Percentiles rank a stretch among this genome's conserved stretches.
These are phyloP conservation scores for Megaleporinus macrocephalus DNA, from an alignment of 2,113 vertebrate genomes.

Conservation along the genomic window DNA sequence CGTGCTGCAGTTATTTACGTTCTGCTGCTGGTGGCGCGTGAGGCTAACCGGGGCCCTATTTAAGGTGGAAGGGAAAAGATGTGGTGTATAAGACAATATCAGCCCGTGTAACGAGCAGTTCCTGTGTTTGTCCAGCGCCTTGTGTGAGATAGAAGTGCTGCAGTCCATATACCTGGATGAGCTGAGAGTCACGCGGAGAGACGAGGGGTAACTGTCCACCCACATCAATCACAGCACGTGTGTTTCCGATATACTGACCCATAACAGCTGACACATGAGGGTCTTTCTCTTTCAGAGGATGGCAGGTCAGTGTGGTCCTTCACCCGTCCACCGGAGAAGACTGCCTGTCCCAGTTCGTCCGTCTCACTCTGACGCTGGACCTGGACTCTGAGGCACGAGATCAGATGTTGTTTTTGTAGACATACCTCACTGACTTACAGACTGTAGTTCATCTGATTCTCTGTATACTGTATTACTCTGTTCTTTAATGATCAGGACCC, in stretches of 20 bases:
- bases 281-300: constrained; percentile 70
- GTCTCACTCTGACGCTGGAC: constrained; percentile 86
- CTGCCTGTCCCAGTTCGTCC: constrained; percentile 89
- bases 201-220: constrained; percentile 74
- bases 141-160: constrained; percentile 90
- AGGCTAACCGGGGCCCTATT: too few relatives aligned
- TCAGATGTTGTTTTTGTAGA: too few relatives aligned
- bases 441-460: too few relatives aligned
- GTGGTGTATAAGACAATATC: too few relatives aligned
- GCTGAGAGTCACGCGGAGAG: constrained; percentile 77
- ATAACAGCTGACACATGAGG: neutral
- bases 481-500: too few relatives aligned
- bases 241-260: neutral
- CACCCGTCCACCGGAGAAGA: constrained; percentile 92
- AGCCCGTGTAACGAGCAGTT: neutral
- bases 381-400: constrained; percentile 86
- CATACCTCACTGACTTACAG: too few relatives aligned
- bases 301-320: constrained; percentile 87
- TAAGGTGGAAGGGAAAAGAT: too few relatives aligned
- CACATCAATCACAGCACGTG: too few relatives aligned
- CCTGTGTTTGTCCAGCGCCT: constrained; percentile 73
- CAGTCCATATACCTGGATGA: constrained; percentile 96
- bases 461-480: too few relatives aligned
- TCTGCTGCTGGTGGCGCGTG: too few relatives aligned
- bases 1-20: neutral